A percentile compares a stretch with the other conserved stretches of the same genome.
phyloP scores from a whole-genome alignment of 2,888 invertebrate genomes.

The Dasypolia templi region DNA sequence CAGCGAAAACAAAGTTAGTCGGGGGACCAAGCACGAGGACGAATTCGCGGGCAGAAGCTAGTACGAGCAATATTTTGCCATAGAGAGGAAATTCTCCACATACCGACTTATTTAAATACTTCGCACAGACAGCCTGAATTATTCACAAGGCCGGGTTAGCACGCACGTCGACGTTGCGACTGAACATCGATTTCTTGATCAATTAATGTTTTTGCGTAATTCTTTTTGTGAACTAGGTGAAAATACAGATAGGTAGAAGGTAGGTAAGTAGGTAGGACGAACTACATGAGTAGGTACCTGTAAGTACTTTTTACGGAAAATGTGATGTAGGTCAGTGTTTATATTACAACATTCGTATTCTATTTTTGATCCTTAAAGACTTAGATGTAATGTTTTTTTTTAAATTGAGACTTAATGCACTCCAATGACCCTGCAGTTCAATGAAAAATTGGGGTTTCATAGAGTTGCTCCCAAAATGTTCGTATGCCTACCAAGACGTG shows the following conservation, averaged over 20 bases:
- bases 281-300: background rate
- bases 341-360: too few species aligned
- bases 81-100: conserved; percentile 8
- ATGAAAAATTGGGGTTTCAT: too few species aligned
- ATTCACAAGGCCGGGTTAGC: conserved; percentile 41
- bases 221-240: conserved; percentile 1
- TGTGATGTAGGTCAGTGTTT: too few species aligned
- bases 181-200: conserved; percentile 47
- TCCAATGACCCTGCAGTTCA: too few species aligned
- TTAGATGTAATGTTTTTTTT: too few species aligned
- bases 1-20: too few species aligned
- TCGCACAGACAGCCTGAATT: conserved; percentile 32
- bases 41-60: too few species aligned
- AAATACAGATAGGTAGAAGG: background rate
- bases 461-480: background rate
- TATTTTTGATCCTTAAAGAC: too few species aligned
- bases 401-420: too few species aligned
- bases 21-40: too few species aligned
- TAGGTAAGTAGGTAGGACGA: background rate
- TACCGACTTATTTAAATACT: conserved; percentile 16
- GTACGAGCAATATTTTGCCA: background rate
- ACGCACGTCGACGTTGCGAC: conserved; percentile 25
- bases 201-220: conserved; percentile 39
- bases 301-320: too few species aligned
- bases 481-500: too few species aligned